phyloP scores from a whole-genome alignment of 2,113 vertebrate genomes.

The Haemorhous mexicanus region DNA sequence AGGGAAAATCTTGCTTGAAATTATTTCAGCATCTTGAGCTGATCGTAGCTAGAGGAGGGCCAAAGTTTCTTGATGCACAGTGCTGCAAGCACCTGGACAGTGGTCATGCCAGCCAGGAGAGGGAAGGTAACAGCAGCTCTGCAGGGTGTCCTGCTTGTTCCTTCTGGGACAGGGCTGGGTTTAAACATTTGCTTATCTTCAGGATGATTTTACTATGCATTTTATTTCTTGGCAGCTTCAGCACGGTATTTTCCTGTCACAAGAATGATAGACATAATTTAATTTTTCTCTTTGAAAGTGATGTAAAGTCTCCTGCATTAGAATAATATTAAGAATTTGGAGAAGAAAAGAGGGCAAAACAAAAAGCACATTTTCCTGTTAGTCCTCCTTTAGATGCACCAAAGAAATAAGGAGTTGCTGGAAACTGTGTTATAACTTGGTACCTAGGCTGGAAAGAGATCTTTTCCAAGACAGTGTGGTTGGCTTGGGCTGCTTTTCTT shows the following conservation, averaged over 20 bases:
- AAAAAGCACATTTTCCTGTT: not conserved
- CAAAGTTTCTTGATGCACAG: accelerated
- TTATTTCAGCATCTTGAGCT: not conserved
- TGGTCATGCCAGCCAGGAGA: not conserved
- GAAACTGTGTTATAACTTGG: not conserved
- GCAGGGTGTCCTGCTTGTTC: not conserved
- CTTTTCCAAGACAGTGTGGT: not conserved
- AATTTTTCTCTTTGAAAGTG: not conserved
- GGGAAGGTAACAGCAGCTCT: not conserved
- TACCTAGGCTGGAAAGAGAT: not conserved
- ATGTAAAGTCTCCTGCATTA: not conserved
- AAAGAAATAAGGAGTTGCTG: not conserved
- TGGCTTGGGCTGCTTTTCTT: not conserved
- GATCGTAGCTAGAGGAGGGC: not conserved
- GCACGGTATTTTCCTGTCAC: accelerated
- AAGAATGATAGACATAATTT: not conserved
- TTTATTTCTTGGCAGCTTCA: not conserved
- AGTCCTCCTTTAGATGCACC: not conserved
- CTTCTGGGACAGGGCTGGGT: not conserved
- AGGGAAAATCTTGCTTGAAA: not conserved
- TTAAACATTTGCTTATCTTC: not conserved
- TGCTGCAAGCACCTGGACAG: accelerated
- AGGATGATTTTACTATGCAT: accelerated
- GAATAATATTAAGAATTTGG: not conserved
- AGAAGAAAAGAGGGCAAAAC: not conserved